Percentiles rank a stretch among this genome's conserved stretches.
phyloP scores from a whole-genome alignment of 2,113 vertebrate species.

The Coturnix japonica region DNA sequence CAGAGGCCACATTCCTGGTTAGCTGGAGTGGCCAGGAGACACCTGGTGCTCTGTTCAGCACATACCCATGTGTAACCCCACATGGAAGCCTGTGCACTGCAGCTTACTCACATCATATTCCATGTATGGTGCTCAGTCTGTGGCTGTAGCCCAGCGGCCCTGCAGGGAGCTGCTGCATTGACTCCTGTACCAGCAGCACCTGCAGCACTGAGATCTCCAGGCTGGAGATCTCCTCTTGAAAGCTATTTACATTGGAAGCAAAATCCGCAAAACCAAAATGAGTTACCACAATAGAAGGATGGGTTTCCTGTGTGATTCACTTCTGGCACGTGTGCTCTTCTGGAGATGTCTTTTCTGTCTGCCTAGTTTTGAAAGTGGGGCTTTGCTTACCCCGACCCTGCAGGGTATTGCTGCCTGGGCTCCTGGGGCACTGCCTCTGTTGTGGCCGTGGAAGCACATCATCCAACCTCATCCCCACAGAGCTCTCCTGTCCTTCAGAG shows the following conservation, averaged over 20 bases:
- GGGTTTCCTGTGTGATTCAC: conserved; percentile 13
- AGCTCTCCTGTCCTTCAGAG: not conserved
- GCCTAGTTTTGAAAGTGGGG: not conserved
- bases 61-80: not conserved
- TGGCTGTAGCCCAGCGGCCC: not conserved
- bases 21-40: not conserved
- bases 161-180: not conserved
- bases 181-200: not conserved
- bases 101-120: not conserved
- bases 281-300: not conserved
- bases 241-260: conserved; percentile 5
- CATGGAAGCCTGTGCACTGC: not conserved
- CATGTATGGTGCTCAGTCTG: not conserved
- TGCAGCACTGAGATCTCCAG: not conserved
- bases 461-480: not conserved
- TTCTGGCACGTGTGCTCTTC: not conserved
- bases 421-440: not conserved
- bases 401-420: not conserved
- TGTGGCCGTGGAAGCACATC: accelerated
- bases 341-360: not conserved
- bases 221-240: not conserved
- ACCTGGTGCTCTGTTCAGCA: accelerated
- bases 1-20: not conserved
- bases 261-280: not conserved
- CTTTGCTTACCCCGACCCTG: not conserved